phyloP scores from a whole-genome alignment of 2,113 vertebrate species.

The Callorhinus ursinus region DNA sequence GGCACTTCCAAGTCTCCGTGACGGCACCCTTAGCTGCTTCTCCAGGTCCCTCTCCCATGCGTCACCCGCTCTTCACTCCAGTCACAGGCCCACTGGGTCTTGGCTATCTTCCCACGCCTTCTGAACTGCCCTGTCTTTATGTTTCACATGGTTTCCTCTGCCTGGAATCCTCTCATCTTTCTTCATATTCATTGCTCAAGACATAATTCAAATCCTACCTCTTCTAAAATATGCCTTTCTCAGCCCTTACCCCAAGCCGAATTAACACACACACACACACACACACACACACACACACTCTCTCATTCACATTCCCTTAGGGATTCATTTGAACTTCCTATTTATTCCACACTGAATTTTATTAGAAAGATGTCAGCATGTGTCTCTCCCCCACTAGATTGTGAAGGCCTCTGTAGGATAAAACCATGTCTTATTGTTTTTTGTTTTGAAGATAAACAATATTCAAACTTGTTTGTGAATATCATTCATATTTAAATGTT shows the following conservation, averaged over 20 bases:
- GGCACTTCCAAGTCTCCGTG: not conserved
- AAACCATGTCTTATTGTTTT: not conserved
- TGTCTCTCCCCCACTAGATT: not conserved
- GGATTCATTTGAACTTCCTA: not conserved
- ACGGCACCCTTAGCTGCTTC: not conserved
- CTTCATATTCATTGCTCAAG: not conserved
- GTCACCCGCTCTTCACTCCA: not conserved
- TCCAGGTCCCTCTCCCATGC: not conserved
- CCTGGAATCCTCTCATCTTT: not conserved
- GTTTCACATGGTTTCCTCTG: not conserved
- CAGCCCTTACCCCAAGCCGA: not conserved
- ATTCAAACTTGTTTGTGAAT: not conserved
- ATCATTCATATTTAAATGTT: not conserved
- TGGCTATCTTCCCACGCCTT: not conserved
- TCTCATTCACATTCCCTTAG: not conserved
- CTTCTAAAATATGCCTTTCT: not conserved
- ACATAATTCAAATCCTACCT: not conserved
- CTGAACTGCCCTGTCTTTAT: not conserved
- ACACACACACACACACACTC: not conserved
- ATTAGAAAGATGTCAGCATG: not conserved
- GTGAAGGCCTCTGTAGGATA: not conserved
- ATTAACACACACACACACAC: not conserved
- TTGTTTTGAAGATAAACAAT: not conserved
- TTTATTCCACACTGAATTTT: not conserved
- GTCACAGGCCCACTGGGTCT: not conserved